phyloP scores from a whole-genome alignment of 2,113 vertebrate genomes.

The Colinus virginianus region DNA sequence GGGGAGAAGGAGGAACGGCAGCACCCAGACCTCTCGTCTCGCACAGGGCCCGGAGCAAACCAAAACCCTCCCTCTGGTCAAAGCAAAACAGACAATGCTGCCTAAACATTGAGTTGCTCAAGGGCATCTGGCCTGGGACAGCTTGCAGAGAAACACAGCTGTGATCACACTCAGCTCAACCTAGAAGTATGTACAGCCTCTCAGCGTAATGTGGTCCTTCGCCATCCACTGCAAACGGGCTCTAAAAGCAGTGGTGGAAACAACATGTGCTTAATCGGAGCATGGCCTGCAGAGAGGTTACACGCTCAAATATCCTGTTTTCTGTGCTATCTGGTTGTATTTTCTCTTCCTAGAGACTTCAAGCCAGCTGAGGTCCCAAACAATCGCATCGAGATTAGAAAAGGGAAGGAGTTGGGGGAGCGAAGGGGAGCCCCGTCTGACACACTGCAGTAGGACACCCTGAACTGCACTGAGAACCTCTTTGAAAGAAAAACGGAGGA shows the following conservation, averaged over 20 bases:
- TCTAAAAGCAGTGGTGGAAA: constrained; percentile 28
- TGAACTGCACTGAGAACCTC: constrained; percentile 36
- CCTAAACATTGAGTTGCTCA: constrained; percentile 49
- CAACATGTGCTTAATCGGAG: constrained; percentile 31
- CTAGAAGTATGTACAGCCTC: neutral
- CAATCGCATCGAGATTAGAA: constrained; percentile 51
- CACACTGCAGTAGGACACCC: constrained; percentile 48
- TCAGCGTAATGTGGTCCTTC: neutral
- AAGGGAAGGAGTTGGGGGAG: constrained; percentile 17
- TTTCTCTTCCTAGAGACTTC: constrained; percentile 45
- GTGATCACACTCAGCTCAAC: constrained; percentile 5
- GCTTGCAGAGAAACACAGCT: neutral
- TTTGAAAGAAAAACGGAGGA: constrained; percentile 44
- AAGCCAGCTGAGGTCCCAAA: constrained; percentile 51
- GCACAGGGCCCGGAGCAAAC: neutral
- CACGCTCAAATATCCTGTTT: constrained; percentile 45
- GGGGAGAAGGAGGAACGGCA: neutral
- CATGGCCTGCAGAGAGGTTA: constrained; percentile 12
- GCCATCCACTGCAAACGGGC: neutral
- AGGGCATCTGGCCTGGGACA: neutral
- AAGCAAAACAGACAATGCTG: constrained; percentile 12
- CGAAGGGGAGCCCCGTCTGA: constrained; percentile 1
- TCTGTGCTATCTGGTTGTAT: constrained; percentile 53
- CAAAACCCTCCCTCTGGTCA: neutral
- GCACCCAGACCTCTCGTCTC: neutral